phyloP scores from a whole-genome alignment of 2,888 invertebrate species.

The Drosophila paranaensis region DNA sequence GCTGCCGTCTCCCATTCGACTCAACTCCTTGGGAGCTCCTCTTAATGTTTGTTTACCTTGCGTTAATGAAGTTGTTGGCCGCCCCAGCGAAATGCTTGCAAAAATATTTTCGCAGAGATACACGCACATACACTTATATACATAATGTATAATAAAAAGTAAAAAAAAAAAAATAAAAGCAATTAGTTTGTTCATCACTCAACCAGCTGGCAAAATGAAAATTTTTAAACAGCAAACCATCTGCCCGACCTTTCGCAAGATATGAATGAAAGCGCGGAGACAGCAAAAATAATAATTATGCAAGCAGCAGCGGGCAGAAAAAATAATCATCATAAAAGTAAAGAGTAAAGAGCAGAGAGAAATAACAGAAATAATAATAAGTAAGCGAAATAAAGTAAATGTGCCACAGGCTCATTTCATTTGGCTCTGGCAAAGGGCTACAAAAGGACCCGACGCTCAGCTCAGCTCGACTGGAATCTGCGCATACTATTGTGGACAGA shows the following conservation, averaged over 20 bases:
- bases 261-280: conserved; percentile 53
- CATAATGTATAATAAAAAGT: conserved; percentile 12
- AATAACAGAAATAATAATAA: conserved; percentile 28
- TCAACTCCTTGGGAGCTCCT: conserved; percentile 17
- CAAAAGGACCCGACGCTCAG: conserved; percentile 11
- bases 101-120: conserved; percentile 67
- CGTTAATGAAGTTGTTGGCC: conserved; percentile 80
- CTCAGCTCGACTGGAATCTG: conserved; percentile 7
- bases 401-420: conserved; percentile 57
- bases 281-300: conserved; percentile 70
- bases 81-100: conserved; percentile 57
- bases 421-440: conserved; percentile 26
- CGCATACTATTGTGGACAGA: conserved; percentile 14
- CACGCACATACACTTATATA: conserved; percentile 1
- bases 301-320: conserved; percentile 29
- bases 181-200: conserved; percentile 82
- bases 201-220: conserved; percentile 78
- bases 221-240: conserved; percentile 55
- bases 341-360: conserved; percentile 1
- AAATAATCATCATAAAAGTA: conserved; percentile 34
- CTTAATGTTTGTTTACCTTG: conserved; percentile 74
- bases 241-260: not conserved
- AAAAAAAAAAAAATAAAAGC: conserved; percentile 76
- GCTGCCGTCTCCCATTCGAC: conserved; percentile 27
- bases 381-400: conserved; percentile 60